Percentiles rank a stretch among this genome's conserved stretches.
Conservation (phyloP, 2,888 invertebrate genomes). For the Limnephilus rhombicus region DNA sequence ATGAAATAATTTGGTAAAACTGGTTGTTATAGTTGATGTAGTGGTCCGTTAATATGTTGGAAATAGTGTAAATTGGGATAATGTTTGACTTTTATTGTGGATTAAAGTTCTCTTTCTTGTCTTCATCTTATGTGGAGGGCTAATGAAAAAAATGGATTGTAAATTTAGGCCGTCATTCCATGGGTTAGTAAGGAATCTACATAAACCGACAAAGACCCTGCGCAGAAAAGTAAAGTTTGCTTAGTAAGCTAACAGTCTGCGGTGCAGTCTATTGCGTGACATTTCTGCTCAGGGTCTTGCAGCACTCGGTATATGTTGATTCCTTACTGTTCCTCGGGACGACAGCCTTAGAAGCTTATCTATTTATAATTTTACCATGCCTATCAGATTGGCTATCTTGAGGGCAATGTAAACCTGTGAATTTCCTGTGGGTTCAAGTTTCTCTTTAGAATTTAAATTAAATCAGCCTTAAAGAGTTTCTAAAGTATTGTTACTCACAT, state of each 20-base stretch:
- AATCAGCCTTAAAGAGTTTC: background rate
- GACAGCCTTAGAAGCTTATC: background rate
- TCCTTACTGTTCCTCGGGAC: no score
- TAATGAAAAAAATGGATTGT: background rate
- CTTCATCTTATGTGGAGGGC: background rate
- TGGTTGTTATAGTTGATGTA: background rate
- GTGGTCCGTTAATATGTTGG: background rate
- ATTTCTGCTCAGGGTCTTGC: no score
- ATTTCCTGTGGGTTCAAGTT: background rate
- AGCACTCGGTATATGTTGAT: no score
- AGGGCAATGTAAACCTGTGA: background rate
- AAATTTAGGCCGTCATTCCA: background rate
- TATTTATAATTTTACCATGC: background rate
- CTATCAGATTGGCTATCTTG: background rate
- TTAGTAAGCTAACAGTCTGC: no score
- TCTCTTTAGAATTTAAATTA: background rate
- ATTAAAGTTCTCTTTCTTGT: background rate
- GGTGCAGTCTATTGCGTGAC: no score
- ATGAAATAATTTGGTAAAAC: background rate
- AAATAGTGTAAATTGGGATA: background rate
- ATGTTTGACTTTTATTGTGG: background rate
- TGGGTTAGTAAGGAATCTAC: no score
- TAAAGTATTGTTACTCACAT: background rate
- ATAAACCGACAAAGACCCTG: no score
- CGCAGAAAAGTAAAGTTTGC: no score